These are phyloP conservation scores for Bugulina stolonifera DNA, from an alignment of 2,888 invertebrate genomes.

Conservation along the genomic window DNA sequence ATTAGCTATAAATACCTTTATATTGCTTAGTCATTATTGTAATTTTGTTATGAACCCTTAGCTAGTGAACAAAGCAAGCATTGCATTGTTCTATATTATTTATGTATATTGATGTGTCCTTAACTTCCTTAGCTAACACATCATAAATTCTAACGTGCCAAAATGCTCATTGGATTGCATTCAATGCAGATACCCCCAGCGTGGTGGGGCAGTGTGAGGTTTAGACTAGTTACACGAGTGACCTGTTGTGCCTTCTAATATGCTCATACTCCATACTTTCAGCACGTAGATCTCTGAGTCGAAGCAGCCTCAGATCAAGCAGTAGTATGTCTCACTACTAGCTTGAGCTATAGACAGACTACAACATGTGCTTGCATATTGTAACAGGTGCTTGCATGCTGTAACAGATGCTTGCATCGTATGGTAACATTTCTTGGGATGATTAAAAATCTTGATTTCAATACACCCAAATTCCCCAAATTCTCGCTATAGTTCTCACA, in stretches of 20 bases:
- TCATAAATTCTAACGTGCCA: background rate
- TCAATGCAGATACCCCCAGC: background rate
- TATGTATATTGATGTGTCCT: too few relatives aligned
- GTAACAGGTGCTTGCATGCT: background rate
- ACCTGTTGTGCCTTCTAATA: too few relatives aligned
- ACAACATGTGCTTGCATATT: background rate
- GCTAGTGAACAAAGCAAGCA: too few relatives aligned
- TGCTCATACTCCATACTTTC: too few relatives aligned
- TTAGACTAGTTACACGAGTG: background rate
- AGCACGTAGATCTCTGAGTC: background rate
- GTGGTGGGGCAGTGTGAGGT: background rate
- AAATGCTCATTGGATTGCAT: background rate
- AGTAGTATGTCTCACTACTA: background rate
- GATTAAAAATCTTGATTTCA: too few relatives aligned
- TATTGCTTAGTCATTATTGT: too few relatives aligned
- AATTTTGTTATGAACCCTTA: too few relatives aligned
- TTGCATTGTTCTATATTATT: too few relatives aligned
- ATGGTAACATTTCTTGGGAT: background rate
- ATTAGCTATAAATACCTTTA: too few relatives aligned
- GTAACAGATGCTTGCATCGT: background rate
- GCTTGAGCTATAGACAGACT: background rate
- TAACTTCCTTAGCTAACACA: too few relatives aligned
- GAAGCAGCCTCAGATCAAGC: background rate
- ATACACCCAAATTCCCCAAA: too few relatives aligned
- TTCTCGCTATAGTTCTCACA: too few relatives aligned